These are phyloP conservation scores for Eptatretus burgeri DNA, from an alignment of 2,113 vertebrate species.

Conservation along the genomic window DNA sequence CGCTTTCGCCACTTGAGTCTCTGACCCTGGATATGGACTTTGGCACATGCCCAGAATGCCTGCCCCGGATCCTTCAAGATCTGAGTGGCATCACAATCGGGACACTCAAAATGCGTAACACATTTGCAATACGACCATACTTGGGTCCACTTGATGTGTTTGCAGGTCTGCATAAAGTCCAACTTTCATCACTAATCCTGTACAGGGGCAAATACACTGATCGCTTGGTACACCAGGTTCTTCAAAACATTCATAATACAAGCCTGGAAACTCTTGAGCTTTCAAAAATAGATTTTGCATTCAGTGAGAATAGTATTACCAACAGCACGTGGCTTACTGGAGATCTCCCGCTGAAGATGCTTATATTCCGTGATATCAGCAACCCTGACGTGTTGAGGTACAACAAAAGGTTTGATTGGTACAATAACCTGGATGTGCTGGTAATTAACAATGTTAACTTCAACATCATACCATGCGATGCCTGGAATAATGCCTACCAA, in stretches of 20 bases:
- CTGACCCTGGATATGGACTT: conserved; percentile 31
- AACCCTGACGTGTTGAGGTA: conserved; percentile 40
- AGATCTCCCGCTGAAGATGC: conserved; percentile 17
- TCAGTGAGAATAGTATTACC: conserved; percentile 19
- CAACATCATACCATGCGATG: conserved; percentile 31
- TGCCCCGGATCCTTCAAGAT: conserved; percentile 23
- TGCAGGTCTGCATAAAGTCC: conserved; percentile 14
- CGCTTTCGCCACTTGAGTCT: conserved; percentile 14
- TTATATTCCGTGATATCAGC: conserved; percentile 35
- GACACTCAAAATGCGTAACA: conserved; percentile 27
- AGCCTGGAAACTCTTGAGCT: conserved; percentile 18
- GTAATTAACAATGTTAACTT: conserved; percentile 30
- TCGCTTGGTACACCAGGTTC: conserved; percentile 23
- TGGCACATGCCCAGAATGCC: conserved; percentile 15
- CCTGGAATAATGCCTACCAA: conserved; percentile 22
- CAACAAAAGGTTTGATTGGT: conserved; percentile 45
- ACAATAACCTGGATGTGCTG: conserved; percentile 20
- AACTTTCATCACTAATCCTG: conserved; percentile 19
- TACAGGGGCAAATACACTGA: conserved; percentile 41
- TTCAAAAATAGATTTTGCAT: conserved; percentile 32
- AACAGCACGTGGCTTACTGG: conserved; percentile 14
- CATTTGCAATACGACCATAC: conserved; percentile 43
- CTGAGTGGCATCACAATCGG: conserved; percentile 19
- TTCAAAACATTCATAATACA: conserved; percentile 21
- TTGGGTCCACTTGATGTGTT: conserved; percentile 19